These are phyloP conservation scores for Cyanoliseus patagonus DNA, from an alignment of 2,113 vertebrate genomes.

Conservation along the genomic window DNA sequence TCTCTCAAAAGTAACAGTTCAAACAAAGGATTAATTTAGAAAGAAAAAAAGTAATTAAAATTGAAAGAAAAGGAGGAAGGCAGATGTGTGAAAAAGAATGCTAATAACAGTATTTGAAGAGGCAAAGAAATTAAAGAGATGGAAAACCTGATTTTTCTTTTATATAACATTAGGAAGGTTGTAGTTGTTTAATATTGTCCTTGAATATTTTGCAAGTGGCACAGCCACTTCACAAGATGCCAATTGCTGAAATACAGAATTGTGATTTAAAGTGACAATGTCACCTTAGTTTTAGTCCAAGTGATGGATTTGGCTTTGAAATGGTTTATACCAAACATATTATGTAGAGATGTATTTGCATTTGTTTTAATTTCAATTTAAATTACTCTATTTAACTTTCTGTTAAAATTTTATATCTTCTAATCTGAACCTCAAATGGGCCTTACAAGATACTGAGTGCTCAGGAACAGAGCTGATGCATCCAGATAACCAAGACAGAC, in stretches of 20 bases:
- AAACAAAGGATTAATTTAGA: slow-evolving; percentile 64
- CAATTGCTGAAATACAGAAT: slow-evolving; percentile 37
- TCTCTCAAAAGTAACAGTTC: slow-evolving; percentile 42
- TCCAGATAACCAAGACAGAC: not conserved
- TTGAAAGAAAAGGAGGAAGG: not conserved
- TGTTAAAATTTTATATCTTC: not conserved
- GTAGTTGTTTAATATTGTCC: slow-evolving; percentile 44
- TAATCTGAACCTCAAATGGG: not conserved
- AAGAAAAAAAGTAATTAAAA: slow-evolving; percentile 35
- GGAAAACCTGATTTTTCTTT: slow-evolving; percentile 18
- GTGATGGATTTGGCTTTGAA: slow-evolving; percentile 41
- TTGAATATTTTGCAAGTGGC: slow-evolving; percentile 40
- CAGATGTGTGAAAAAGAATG: not conserved
- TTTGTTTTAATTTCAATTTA: slow-evolving; percentile 9
- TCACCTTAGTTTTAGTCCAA: slow-evolving; percentile 37
- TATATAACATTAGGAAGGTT: slow-evolving; percentile 9
- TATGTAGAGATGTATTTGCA: not conserved
- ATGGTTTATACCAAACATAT: not conserved
- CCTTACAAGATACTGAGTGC: not conserved
- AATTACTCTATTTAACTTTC: not conserved
- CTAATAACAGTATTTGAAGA: slow-evolving; percentile 47
- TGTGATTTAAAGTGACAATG: slow-evolving; percentile 60
- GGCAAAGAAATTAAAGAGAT: slow-evolving; percentile 6
- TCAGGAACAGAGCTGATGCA: not conserved
- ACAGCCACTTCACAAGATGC: slow-evolving; percentile 18